phyloP scores from a whole-genome alignment of 2,888 invertebrate species.

The Hirtodrosophila duncani region DNA sequence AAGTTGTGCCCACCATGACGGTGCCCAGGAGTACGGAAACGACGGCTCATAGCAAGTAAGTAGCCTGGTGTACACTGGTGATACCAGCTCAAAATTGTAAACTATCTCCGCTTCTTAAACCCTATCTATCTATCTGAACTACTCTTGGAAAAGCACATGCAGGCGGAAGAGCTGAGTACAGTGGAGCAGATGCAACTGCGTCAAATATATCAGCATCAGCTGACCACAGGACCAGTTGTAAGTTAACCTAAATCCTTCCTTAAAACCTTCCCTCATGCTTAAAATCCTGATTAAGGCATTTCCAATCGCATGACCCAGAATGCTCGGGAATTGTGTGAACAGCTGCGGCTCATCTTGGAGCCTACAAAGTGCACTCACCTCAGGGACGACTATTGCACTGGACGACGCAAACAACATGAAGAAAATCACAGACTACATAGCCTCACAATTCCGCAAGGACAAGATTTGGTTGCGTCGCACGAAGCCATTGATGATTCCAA shows the following conservation, averaged over 20 bases:
- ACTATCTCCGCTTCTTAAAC: background rate
- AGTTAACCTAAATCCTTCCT: conserved; percentile 3
- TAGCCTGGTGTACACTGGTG: background rate
- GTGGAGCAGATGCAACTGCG: conserved; percentile 71
- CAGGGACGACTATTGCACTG: conserved; percentile 97
- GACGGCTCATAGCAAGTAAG: conserved; percentile 86
- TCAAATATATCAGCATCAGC: conserved; percentile 74
- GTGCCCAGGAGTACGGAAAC: conserved; percentile 86
- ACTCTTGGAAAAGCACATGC: conserved; percentile 63
- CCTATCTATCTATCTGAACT: conserved; percentile 50
- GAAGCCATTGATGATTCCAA: conserved; percentile 97
- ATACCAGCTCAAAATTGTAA: no score
- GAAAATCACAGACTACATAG: conserved; percentile 97
- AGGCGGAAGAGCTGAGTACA: conserved; percentile 65
- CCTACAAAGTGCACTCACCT: conserved; percentile 95
- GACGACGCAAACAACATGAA: conserved; percentile 98
- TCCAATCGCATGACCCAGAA: conserved; percentile 79
- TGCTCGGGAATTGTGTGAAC: conserved; percentile 93
- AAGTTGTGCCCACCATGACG: conserved; percentile 82
- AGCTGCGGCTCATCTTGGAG: conserved; percentile 94
- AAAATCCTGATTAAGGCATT: no score
- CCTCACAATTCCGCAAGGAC: conserved; percentile 98
- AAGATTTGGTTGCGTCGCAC: conserved; percentile 98
- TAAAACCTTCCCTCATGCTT: background rate
- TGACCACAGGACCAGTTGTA: conserved; percentile 63